A percentile compares a stretch with the other conserved stretches of the same genome.
phyloP scores from a whole-genome alignment of 2,888 invertebrate species.

The Amphipyra berbera region DNA sequence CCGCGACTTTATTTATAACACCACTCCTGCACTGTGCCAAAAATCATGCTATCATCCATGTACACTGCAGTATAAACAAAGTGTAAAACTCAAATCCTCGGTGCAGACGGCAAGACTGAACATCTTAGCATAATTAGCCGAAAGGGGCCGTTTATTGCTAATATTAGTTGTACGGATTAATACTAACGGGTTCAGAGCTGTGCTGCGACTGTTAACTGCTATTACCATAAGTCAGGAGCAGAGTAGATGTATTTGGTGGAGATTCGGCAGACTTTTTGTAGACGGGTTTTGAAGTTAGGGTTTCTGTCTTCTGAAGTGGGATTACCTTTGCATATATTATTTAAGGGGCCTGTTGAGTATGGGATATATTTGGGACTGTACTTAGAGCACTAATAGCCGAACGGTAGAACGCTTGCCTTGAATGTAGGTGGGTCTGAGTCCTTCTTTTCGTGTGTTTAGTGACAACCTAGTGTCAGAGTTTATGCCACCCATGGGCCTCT shows the following conservation, averaged over 20 bases:
- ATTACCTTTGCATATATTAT: no score
- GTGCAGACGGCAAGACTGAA: slow-evolving; percentile 78
- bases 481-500: no score
- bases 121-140: slow-evolving; percentile 88
- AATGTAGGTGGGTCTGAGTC: no score
- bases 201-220: slow-evolving; percentile 72
- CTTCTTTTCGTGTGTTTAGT: no score
- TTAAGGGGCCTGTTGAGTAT: no score
- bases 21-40: slow-evolving; percentile 25
- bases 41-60: slow-evolving; percentile 51
- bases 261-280: no score
- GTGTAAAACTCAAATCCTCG: slow-evolving; percentile 72
- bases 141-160: slow-evolving; percentile 87
- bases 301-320: no score
- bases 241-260: not conserved
- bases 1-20: slow-evolving; percentile 2
- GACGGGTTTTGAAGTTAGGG: no score
- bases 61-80: slow-evolving; percentile 62
- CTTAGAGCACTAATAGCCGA: no score
- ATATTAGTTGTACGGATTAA: slow-evolving; percentile 89
- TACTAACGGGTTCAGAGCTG: slow-evolving; percentile 70
- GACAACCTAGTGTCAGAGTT: no score
- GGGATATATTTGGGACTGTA: no score
- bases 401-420: no score
- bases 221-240: slow-evolving; percentile 76